A percentile compares a stretch with the other conserved stretches of the same genome.
Evolutionary conservation across 2,797 vertebrate species (phyloP).

Genomic region (Sciurus carolinensis): DNA sequence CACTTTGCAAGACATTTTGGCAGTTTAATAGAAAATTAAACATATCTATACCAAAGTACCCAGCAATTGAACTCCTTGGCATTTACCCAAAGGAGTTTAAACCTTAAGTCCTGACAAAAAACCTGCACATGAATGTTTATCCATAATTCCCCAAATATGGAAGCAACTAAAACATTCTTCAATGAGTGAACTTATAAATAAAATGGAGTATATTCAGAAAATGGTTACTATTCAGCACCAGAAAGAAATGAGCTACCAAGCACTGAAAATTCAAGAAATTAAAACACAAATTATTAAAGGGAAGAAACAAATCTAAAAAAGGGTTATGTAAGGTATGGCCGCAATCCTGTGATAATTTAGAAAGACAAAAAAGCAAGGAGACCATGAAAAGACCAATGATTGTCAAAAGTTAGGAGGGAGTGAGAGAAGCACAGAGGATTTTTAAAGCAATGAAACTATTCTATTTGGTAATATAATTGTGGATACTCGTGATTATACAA

Average conservation of each 20-base stretch:
- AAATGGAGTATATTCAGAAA: background rate
- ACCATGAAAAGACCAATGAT: background rate
- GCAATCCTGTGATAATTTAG: background rate
- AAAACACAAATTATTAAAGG: background rate
- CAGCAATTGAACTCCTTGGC: background rate
- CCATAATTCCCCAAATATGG: background rate
- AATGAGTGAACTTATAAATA: background rate
- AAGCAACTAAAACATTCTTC: background rate
- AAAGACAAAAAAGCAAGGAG: background rate
- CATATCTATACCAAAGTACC: background rate
- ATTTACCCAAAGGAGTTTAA: background rate
- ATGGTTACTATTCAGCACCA: background rate
- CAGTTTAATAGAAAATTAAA: background rate
- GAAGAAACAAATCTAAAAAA: slow-evolving; percentile 16
- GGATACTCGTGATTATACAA: background rate
- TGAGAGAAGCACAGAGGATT: background rate
- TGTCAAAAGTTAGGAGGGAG: background rate
- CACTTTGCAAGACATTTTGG: background rate
- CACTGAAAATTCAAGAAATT: background rate
- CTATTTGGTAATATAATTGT: background rate
- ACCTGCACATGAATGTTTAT: background rate
- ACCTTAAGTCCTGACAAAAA: background rate
- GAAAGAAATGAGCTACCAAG: background rate
- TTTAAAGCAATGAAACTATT: background rate
- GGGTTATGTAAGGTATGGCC: background rate